Base-by-base conservation (phyloP, 2,113 vertebrate species). In the Dinomys branickii region DNA sequence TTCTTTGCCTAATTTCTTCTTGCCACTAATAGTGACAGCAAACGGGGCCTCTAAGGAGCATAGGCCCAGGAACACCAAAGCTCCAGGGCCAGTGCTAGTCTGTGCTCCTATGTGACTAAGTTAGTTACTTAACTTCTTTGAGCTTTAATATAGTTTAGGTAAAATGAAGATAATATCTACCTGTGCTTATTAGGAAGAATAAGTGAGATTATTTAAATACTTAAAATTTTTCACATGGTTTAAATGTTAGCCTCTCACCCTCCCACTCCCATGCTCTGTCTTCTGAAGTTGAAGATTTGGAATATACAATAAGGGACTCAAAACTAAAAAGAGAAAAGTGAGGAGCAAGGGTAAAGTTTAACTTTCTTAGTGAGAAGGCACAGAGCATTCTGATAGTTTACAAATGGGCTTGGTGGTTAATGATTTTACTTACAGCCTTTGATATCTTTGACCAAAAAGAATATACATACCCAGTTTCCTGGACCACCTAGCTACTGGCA, bases 341-440 rank as follows among this genome's bases (percentile, higher is more conserved):
- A 94, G 52, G 63, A 69, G 50, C 0, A 54, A 67, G 78, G 69
- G 54, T 96, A 56, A 91, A 93, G 59, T 85, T 86, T 93, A 90
- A 85, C 52, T 73, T 94, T 61, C 20, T 38, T 93, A 7, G 85
- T 77, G 81, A 81, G 58, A 95, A 85, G 50, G 80, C 85, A 91
- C 17, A 75, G 58, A 83, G n/a, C 33, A 33, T 95, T 93, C 56
- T 69, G 5, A 84, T 28, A 59, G 30, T 84, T 94, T 89, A 94
- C 90, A 95, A 91, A 82, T 59, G 41, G 44, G 12, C 19, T 90
- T 96, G 71, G 52, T 63, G 81, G 85, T 94, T 95, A 91, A 93
- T 89, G 89, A 94, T 97, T 96, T 78, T 93, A 24, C 87, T 59
- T 75, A 30, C 5, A 47, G 38, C 80, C 71, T 86, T 92, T 91